Conservation (phyloP, 2,888 invertebrate genomes). For the Allolobophora icterica region DNA sequence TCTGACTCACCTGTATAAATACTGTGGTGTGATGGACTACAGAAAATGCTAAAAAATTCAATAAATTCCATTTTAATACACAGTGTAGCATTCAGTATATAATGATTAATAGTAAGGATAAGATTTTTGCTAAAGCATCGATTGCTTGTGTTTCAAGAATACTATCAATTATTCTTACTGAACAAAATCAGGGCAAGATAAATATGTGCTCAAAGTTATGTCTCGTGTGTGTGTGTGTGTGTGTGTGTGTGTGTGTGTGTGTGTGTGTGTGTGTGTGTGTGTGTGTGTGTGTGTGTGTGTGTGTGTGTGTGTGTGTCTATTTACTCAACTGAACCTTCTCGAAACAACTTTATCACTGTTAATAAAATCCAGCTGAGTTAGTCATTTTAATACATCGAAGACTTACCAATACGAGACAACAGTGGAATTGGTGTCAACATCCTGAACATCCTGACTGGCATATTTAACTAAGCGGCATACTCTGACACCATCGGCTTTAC, state of each 20-base stretch:
- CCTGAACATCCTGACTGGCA: conserved; percentile 8
- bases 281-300: background rate
- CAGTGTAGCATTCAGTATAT: background rate
- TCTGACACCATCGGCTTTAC: background rate
- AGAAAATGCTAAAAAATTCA: background rate
- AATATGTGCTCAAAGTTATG: background rate
- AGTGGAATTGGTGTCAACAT: background rate
- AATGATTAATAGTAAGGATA: background rate
- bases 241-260: no score
- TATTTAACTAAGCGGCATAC: background rate
- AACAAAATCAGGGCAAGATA: background rate
- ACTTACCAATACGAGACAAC: background rate
- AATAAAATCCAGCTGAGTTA: background rate
- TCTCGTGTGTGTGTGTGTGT: no score
- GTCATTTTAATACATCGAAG: background rate
- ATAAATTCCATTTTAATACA: no score
- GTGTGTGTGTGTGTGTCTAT: background rate
- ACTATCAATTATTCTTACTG: background rate
- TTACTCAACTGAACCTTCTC: background rate
- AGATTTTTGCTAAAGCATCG: background rate
- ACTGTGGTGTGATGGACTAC: background rate
- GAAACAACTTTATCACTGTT: background rate
- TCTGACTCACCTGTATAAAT: background rate
- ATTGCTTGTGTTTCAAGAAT: background rate
- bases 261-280: no score